Percentiles rank a stretch among this genome's conserved stretches.
Conservation (phyloP, 2,113 vertebrate species). For the Osmerus mordax region DNA sequence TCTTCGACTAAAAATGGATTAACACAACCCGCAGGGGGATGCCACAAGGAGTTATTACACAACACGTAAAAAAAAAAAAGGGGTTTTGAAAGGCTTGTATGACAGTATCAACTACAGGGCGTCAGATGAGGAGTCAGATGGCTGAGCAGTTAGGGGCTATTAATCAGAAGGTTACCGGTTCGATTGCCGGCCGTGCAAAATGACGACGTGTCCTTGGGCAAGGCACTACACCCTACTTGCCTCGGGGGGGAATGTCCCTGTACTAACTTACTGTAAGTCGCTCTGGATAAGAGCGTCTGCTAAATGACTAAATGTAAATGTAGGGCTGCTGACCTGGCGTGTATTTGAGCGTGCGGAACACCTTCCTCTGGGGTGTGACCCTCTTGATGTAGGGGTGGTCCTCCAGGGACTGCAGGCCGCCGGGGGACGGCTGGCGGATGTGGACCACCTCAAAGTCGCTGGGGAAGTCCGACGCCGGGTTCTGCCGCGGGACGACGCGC, state of each 20-base stretch:
- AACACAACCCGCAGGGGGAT: neutral
- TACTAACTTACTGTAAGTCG: no score
- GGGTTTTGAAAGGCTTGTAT: neutral
- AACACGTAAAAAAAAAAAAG: neutral
- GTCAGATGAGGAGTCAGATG: no score
- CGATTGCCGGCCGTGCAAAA: no score
- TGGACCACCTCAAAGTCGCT: conserved; percentile 97
- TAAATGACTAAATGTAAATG: no score
- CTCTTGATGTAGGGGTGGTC: conserved; percentile 95
- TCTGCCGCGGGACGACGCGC: conserved; percentile 91
- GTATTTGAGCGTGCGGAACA: conserved; percentile 90
- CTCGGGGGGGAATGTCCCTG: no score
- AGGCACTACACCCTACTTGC: no score
- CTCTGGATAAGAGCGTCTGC: no score
- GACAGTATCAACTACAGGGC: no score
- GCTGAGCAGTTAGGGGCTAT: no score
- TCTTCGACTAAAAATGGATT: neutral
- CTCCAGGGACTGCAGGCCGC: conserved; percentile 83
- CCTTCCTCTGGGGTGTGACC: conserved; percentile 91
- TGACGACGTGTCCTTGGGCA: no score
- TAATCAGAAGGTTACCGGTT: no score
- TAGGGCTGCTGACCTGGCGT: conserved; percentile 77
- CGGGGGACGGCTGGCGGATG: conserved; percentile 81
- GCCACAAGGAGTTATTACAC: neutral
- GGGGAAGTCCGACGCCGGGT: conserved; percentile 94